Base-by-base conservation (phyloP, 1,140 invertebrate species). In the Protaetia brevitarsis region DNA sequence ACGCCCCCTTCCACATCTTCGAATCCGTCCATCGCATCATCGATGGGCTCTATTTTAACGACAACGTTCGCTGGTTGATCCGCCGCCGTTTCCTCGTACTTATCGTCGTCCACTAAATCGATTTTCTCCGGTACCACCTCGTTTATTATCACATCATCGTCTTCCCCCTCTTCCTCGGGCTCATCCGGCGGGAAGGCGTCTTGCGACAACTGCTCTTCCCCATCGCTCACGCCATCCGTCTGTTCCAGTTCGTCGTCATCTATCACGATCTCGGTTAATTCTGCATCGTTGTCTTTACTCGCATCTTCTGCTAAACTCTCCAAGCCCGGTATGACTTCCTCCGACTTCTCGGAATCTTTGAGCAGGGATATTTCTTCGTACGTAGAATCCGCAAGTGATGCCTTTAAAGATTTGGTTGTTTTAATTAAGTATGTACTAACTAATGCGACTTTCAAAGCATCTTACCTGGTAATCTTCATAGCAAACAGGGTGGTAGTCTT, bases 401-500 rank as follows among this genome's bases (percentile, higher is more conserved):
- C 63, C 74, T 76, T n/a, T n/a, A n/a, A n/a, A n/a, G n/a, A n/a
- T n/a, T n/a, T n/a, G n/a, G n/a, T n/a, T n/a, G n/a, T n/a, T n/a
- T n/a, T n/a, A n/a, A n/a, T n/a, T n/a, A n/a, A n/a, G n/a, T n/a
- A 27, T n/a, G n/a, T n/a, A n/a, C n/a, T n/a, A 58, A 26, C 28
- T 58, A 58, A 19, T 51, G 31, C 13, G 31, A 11, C 37, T 16
- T 27, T 7, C 23, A 3, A 58, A 61, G 30, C 19, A 19, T 76
- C 72, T 68, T 73, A 93, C 91, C 85, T 93, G 91, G 72, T 89
- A 89, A 80, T 97, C 95, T 71, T 96, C 89, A 71, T 92, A 89
- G 79, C 95, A 98, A 21, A 93, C 78, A 0, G 94, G 94, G 84
- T 98, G 95, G 77, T 93, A 97, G 73, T 91, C 89, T 72, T 88